Conservation (phyloP, 1,140 invertebrate species). For the Brachionus manjavacas region DNA sequence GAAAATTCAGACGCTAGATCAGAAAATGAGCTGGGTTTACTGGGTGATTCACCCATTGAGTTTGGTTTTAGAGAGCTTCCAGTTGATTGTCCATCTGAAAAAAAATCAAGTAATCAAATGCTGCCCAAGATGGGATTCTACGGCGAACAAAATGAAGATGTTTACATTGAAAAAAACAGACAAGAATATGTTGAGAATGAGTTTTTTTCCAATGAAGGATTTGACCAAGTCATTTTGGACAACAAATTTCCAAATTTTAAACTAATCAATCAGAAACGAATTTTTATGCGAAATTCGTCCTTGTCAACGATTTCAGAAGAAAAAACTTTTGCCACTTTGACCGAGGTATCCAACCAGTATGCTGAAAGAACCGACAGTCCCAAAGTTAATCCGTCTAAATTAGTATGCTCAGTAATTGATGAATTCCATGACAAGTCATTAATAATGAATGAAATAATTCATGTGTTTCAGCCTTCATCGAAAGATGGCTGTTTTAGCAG, state of each 20-base stretch:
- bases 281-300: conserved; percentile 16
- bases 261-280: not conserved
- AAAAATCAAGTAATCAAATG: not conserved
- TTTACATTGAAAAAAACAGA: not conserved
- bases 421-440: not conserved
- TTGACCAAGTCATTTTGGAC: not conserved
- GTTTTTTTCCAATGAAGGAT: not conserved
- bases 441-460: not conserved
- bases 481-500: conserved; percentile 25
- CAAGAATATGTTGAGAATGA: not conserved
- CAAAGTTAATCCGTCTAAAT: not conserved
- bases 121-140: not conserved
- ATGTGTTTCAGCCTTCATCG: conserved; percentile 35
- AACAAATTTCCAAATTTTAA: conserved; percentile 1
- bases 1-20: not conserved
- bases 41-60: not conserved
- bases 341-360: not conserved
- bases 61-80: conserved; percentile 12
- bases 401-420: not conserved
- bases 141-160: not conserved
- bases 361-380: not conserved
- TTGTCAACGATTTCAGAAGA: conserved; percentile 39
- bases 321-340: conserved; percentile 25
- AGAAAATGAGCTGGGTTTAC: not conserved
- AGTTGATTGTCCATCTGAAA: conserved; percentile 4